phyloP scores from a whole-genome alignment of 2,888 invertebrate species.

The Lasioglossum malachurum region DNA sequence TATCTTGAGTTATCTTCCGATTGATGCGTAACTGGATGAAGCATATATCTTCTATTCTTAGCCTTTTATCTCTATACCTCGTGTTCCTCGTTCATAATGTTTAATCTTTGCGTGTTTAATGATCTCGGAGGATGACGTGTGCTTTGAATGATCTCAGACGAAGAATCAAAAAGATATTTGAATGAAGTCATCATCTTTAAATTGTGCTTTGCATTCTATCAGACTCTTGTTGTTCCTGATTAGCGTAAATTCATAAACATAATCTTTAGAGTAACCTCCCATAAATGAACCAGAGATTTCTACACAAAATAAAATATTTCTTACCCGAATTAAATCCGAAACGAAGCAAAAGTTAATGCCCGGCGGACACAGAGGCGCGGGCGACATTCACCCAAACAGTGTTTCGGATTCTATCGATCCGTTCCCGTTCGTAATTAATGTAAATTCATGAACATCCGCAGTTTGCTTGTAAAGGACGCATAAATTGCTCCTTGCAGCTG shows the following conservation, averaged over 20 bases:
- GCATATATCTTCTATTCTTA: neutral
- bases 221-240: too few relatives aligned
- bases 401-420: neutral
- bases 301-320: too few relatives aligned
- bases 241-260: too few relatives aligned
- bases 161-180: too few relatives aligned
- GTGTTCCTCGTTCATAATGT: too few relatives aligned
- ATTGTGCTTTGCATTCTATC: too few relatives aligned
- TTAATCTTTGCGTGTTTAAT: too few relatives aligned
- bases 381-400: neutral
- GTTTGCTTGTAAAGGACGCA: neutral
- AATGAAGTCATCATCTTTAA: too few relatives aligned
- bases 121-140: too few relatives aligned
- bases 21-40: neutral
- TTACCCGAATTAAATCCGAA: neutral
- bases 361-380: neutral
- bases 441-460: neutral
- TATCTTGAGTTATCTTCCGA: neutral
- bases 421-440: neutral
- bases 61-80: neutral
- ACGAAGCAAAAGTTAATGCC: neutral
- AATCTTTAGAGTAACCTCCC: too few relatives aligned
- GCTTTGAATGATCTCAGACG: too few relatives aligned
- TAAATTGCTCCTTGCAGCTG: neutral
- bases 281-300: too few relatives aligned